Base-by-base conservation (phyloP, 2,888 invertebrate genomes). In the Hemaris fuciformis region DNA sequence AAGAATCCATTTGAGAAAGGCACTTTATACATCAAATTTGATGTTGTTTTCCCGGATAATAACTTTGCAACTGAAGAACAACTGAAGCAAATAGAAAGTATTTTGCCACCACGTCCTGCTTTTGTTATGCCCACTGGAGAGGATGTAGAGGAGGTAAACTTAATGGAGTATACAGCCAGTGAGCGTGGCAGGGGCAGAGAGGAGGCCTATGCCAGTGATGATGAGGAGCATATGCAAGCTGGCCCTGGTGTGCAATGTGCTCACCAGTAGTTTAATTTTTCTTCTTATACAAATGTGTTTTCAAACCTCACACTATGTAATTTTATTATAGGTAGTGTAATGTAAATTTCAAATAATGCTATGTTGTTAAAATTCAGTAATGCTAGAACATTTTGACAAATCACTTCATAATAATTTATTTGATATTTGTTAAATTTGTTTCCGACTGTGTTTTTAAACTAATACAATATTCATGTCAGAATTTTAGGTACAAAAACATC, bases 1-100 rank as follows among this genome's bases (percentile, higher is more conserved):
- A 96, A 96, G 81, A 96, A 96, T 85, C 97, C 97, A 5, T 96
- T 96, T 83, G 96, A 97, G 75, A 96, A 95, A 81, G 99, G 99
- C 60, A 96, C 97, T 85, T 91, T 99, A 58, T 96, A 96, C 79
- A 94, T 99, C 62, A 96, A 96, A 74, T 98, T 99, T 92, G 95
- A 95, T 75, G 95, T 99, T 60, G 94, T 94, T 65, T 98, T 98
- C 88, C 99, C 99, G 45, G 94, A 94, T 43, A 95, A 95, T 73
- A 94, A 97, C 80, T 98, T 98, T 90, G 94, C 95, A 34, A 93
- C 94, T 67, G 94, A 95, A 69, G 94, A 94, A 60, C 94, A 94
- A 74, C 79, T 95, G 71, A 89, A 96, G 91, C 87, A 94, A 76
- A 89, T 98, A 67, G 98, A 98, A 84, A 90, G 88, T 58, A 83